Base-by-base conservation (phyloP, 1,140 invertebrate genomes). In the Pemphigus obesinymphae region DNA sequence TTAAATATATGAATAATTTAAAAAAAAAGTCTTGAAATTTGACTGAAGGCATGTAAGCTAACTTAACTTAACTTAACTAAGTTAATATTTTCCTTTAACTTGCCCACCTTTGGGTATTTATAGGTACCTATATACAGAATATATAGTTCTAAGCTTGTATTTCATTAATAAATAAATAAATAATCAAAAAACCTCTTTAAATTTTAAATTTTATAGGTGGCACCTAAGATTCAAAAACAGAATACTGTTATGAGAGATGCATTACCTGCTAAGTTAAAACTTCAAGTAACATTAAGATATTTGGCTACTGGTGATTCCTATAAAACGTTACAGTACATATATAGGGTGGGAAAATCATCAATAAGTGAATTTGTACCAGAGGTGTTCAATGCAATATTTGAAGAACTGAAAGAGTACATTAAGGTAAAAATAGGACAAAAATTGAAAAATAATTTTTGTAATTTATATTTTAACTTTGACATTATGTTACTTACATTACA, bases 201-300 rank as follows among this genome's bases (percentile, higher is more conserved):
- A 29, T 58, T 31, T 31, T 63, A 84, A 82, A 72, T 85, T 37
- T 66, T 72, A 81, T 50, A 82, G 53, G 82, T 66, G 80, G 78
- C 61, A 45, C 76, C 82, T 45, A 66, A 73, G 29, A 84, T 83
- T 75, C 53, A 75, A 40, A 84, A 83, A 58, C 55, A 82, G 29
- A 83, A 85, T 70, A 86, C 85, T 15, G 82, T 83, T 20, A 83
- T 85, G 75, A 82, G 85, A 40, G 80, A 83, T 20, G 75, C 84
- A 72, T 83, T 84, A 82, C 26, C 76, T n/a, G 68, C 84, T 78
- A 82, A 84, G 75, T 76, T 75, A 48, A 84, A 83, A 83, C 83
- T 86, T 26, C 83, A 83, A 78, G 82, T 85, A 34, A 85, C 85
- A 55, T 82, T 86, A 68, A 58, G 84, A 72, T 86, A 83, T 83